Base-by-base conservation (phyloP, 2,113 vertebrate genomes). In the Vidua chalybeata region DNA sequence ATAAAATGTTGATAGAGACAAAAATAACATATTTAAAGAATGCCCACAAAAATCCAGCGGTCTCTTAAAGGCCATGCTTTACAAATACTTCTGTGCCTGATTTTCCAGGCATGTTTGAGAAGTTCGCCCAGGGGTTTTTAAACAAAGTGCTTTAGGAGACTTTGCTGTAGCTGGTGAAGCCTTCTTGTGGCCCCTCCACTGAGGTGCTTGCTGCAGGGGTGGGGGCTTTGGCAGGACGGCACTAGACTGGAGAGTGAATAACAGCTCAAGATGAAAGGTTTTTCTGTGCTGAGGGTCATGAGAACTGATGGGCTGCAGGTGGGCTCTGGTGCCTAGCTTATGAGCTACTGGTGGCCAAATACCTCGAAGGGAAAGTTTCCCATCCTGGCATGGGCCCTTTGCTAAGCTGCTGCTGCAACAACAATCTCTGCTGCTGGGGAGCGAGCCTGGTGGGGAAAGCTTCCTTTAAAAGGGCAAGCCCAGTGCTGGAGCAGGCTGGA, bases 1-100 rank as follows among this genome's bases (percentile, higher is more conserved):
- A 26, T 76, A 39, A 27, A 52, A 31, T 8, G 31, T 51, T n/a
- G 46, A 62, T 45, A 59, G 23, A 75, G 68, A 62, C 80, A 37
- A 68, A 86, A 96, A 76, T 41, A 73, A 37, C 26, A 7, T 56
- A 37, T 84, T 95, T 92, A 62, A 92, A 84, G 89, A 86, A 92
- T 77, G 91, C 41, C 93, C 84, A 94, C 91, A 92, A 92, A 89
- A 94, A 89, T 90, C 43, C 79, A 92, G 80, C 0, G 20, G 90
- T 93, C 33, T 94, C 8, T 0, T 63, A 68, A 85, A 11, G 33
- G 69, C 35, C 0, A 0, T 58, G 64, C 80, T 93, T 71, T 74
- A 56, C 48, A 90, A 90, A 90, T 84, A 59, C 30, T 84, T 92
- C 59, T 81, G 68, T 6, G 64, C 43, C 64, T 78, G 49, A 61